Conservation (phyloP, 2,888 invertebrate species). For the Synanthedon formicaeformis region DNA sequence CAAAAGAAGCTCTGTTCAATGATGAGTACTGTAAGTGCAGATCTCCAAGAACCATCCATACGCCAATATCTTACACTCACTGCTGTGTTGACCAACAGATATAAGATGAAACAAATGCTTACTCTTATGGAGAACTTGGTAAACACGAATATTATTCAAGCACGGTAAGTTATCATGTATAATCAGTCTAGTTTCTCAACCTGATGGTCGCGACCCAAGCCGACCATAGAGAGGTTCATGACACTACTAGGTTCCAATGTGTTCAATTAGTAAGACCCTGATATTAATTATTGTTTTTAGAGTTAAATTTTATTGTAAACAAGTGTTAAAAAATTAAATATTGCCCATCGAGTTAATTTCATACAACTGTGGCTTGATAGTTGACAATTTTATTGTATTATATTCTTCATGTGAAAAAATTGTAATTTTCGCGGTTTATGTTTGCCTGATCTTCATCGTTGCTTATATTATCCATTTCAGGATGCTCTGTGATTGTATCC, state of each 20-base stretch:
- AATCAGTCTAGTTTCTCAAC: too few species aligned
- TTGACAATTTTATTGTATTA: conserved; percentile 1
- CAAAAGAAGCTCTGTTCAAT: conserved; percentile 77
- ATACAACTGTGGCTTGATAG: too few species aligned
- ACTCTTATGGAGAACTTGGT: conserved; percentile 82
- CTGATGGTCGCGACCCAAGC: too few species aligned
- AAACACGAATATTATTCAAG: conserved; percentile 77
- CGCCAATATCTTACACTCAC: conserved; percentile 81
- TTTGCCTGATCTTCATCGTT: neutral
- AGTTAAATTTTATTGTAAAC: too few species aligned
- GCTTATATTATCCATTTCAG: conserved; percentile 51
- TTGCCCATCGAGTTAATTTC: too few species aligned
- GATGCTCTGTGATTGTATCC: conserved; percentile 87
- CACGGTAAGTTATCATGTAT: conserved; percentile 67
- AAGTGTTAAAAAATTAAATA: too few species aligned
- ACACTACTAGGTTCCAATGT: too few species aligned
- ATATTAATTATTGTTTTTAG: too few species aligned
- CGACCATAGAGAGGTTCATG: too few species aligned
- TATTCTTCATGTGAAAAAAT: conserved; percentile 2
- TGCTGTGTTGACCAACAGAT: conserved; percentile 79
- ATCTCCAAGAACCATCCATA: conserved; percentile 80
- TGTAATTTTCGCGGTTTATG: neutral
- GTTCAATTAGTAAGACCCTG: too few species aligned
- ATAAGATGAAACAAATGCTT: conserved; percentile 80
- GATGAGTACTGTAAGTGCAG: conserved; percentile 75